phyloP scores from a whole-genome alignment of 2,113 vertebrate species.

The Caracal caracal region DNA sequence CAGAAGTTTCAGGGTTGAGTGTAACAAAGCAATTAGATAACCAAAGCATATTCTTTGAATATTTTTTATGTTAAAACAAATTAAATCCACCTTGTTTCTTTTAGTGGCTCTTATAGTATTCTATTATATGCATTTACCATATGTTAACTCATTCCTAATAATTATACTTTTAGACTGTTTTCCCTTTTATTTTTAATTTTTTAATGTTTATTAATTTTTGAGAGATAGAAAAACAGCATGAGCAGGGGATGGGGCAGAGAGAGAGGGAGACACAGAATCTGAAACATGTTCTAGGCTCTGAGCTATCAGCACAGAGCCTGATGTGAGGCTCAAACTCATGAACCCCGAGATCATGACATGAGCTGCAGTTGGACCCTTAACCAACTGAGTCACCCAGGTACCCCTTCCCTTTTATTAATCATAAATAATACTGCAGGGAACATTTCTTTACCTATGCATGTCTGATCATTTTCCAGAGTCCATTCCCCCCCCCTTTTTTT shows the following conservation, averaged over 20 bases:
- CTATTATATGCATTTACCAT: background rate
- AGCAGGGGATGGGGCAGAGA: too few relatives aligned
- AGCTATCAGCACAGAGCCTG: too few relatives aligned
- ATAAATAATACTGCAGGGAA: background rate
- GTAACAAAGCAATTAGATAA: background rate
- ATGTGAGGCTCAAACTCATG: too few relatives aligned
- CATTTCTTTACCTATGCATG: background rate
- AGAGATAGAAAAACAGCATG: too few relatives aligned
- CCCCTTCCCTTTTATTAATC: background rate
- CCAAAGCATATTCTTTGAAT: background rate
- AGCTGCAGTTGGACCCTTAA: too few relatives aligned
- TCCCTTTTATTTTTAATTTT: background rate
- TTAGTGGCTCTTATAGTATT: background rate
- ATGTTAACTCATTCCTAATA: background rate
- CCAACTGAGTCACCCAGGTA: too few relatives aligned
- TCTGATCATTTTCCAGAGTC: background rate
- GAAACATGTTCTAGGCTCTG: too few relatives aligned
- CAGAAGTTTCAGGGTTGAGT: background rate
- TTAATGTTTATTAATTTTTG: too few relatives aligned
- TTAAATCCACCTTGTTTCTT: background rate
- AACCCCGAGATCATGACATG: too few relatives aligned
- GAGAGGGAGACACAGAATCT: too few relatives aligned
- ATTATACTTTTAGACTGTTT: background rate
- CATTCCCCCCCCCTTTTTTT: background rate
- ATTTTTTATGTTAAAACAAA: background rate